Percentiles rank a stretch among this genome's conserved stretches.
These are phyloP conservation scores for Andricus quercusramuli DNA, from an alignment of 2,888 invertebrate genomes.

Conservation along the genomic window DNA sequence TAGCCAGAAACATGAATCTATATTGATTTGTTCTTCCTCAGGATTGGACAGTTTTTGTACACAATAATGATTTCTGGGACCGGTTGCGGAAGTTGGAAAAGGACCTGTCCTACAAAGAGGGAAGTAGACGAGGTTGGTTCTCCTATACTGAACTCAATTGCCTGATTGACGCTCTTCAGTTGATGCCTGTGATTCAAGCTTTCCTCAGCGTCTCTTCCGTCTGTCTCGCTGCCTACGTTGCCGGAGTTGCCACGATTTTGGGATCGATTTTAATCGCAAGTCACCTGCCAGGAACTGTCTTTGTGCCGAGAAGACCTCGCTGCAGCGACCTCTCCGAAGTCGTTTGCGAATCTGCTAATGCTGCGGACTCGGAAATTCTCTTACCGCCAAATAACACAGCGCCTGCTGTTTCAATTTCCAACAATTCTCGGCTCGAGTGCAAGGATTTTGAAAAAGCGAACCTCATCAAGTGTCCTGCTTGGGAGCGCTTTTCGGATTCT, in stretches of 20 bases:
- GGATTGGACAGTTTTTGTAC: constrained; percentile 94
- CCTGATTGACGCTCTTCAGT: constrained; percentile 79
- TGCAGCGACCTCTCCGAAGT: constrained; percentile 2
- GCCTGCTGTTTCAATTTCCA: not conserved
- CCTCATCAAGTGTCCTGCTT: not conserved
- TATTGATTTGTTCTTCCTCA: constrained; percentile 68
- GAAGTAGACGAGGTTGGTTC: constrained; percentile 87
- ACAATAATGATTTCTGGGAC: constrained; percentile 86
- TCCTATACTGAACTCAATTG: constrained; percentile 89
- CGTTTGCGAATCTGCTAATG: not conserved
- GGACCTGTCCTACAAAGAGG: constrained; percentile 87
- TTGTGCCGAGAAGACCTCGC: constrained; percentile 57
- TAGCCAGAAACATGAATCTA: too few relatives aligned
- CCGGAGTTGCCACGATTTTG: constrained; percentile 82
- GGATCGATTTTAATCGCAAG: constrained; percentile 81
- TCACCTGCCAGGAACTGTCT: constrained; percentile 72
- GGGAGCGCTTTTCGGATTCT: constrained; percentile 71
- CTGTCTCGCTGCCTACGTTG: constrained; percentile 83
- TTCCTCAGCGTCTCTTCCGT: constrained; percentile 81
- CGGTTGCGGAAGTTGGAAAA: constrained; percentile 86
- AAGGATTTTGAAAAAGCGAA: not conserved
- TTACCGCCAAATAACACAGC: not conserved
- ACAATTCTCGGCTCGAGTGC: constrained; percentile 18
- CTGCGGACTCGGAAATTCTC: not conserved
- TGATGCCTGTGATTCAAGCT: constrained; percentile 79